Evolutionary conservation across 2,113 vertebrate species (phyloP).

Genomic region (Ctenodactylus gundi): DNA sequence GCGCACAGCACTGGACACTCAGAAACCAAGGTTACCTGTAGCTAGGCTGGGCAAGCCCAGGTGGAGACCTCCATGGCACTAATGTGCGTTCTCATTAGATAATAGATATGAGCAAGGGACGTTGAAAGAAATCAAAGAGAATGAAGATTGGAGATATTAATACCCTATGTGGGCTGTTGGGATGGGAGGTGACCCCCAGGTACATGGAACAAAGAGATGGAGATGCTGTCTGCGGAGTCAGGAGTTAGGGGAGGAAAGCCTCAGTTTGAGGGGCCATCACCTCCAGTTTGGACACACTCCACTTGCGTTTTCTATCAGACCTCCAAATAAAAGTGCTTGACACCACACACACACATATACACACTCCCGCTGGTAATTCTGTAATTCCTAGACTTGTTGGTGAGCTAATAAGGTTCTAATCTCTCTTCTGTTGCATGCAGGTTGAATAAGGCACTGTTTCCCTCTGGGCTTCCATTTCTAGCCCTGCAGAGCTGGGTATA

Average conservation of each 20-base stretch:
- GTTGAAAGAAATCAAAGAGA: not conserved
- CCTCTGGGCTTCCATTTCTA: not conserved
- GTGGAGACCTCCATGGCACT: too few species aligned
- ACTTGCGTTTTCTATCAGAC: not conserved
- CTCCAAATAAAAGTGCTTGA: not conserved
- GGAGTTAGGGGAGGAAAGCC: not conserved
- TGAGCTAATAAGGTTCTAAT: not conserved
- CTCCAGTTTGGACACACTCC: not conserved
- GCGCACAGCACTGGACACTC: not conserved
- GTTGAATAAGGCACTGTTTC: not conserved
- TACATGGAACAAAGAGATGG: not conserved
- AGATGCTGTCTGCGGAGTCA: not conserved
- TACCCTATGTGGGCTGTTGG: not conserved
- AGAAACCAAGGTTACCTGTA: not conserved
- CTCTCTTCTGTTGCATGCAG: not conserved
- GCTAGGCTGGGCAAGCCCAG: not conserved
- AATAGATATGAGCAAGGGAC: not conserved
- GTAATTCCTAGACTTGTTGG: not conserved
- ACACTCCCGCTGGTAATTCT: too few species aligned
- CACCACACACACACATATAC: too few species aligned
- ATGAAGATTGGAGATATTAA: not conserved
- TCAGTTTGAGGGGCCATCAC: not conserved
- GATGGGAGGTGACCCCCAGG: not conserved
- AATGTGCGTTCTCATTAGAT: not conserved
- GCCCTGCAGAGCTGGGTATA: not conserved